A percentile compares a stretch with the other conserved stretches of the same genome.
Conservation (phyloP, 2,888 invertebrate genomes). For the Erebia epiphron region DNA sequence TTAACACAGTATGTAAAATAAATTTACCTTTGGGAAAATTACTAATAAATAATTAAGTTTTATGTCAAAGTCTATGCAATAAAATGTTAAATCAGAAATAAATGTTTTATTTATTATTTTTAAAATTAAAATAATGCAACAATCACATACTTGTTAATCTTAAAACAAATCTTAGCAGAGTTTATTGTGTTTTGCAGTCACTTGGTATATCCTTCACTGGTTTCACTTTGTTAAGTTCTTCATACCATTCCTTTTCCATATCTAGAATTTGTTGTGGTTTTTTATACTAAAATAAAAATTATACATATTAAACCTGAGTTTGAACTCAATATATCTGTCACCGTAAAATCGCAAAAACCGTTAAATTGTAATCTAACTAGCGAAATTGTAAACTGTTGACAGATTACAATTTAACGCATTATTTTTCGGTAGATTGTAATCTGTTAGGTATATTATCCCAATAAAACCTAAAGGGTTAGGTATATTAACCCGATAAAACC, state of each 20-base stretch:
- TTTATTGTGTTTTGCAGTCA: slow-evolving; percentile 74
- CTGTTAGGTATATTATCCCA: too few relatives aligned
- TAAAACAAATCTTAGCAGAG: neutral
- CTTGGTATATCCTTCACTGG: slow-evolving; percentile 71
- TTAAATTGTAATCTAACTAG: too few relatives aligned
- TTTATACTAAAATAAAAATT: slow-evolving; percentile 85
- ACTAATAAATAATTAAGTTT: too few relatives aligned
- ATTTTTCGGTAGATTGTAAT: too few relatives aligned
- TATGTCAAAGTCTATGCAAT: neutral
- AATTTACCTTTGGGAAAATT: too few relatives aligned
- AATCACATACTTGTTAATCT: neutral
- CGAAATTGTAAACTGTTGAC: too few relatives aligned
- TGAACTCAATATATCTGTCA: neutral
- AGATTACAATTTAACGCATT: too few relatives aligned
- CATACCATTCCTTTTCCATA: slow-evolving; percentile 86
- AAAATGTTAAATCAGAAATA: neutral
- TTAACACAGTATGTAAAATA: too few relatives aligned
- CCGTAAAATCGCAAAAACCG: too few relatives aligned
- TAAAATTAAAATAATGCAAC: neutral
- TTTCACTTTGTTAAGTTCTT: slow-evolving; percentile 69
- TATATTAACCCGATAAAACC: too few relatives aligned
- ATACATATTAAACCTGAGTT: neutral
- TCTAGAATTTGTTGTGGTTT: slow-evolving; percentile 88
- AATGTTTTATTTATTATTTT: neutral
- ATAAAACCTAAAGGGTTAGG: too few relatives aligned